These are phyloP conservation scores for Microctonus brassicae DNA, from an alignment of 2,888 invertebrate species.

Conservation along the genomic window DNA sequence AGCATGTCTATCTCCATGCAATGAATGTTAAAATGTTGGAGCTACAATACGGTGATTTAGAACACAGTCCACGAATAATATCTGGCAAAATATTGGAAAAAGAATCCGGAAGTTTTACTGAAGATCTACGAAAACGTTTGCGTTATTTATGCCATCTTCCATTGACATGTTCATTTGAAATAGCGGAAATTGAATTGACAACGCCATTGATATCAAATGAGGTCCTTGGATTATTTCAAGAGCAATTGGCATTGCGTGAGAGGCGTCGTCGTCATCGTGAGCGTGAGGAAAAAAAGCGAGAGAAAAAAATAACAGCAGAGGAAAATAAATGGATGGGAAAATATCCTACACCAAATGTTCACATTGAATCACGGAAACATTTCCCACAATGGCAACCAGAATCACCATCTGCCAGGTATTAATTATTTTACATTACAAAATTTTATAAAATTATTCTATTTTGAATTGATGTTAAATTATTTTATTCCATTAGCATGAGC, in stretches of 20 bases:
- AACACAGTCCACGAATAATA: conserved; percentile 81
- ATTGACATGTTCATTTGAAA: conserved; percentile 88
- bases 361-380: conserved; percentile 77
- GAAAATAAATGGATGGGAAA: conserved; percentile 81
- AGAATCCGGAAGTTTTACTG: conserved; percentile 87
- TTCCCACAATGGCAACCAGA: conserved; percentile 71
- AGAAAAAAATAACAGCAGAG: conserved; percentile 81
- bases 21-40: conserved; percentile 92
- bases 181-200: conserved; percentile 87
- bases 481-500: conserved; percentile 42
- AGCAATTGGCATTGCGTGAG: conserved; percentile 81
- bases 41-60: conserved; percentile 86
- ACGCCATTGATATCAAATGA: conserved; percentile 79
- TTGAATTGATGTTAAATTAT: neutral
- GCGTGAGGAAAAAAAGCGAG: conserved; percentile 84
- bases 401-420: conserved; percentile 55
- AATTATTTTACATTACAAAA: neutral
- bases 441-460: neutral
- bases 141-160: conserved; percentile 90
- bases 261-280: conserved; percentile 79
- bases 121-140: conserved; percentile 82
- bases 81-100: conserved; percentile 87
- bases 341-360: conserved; percentile 74
- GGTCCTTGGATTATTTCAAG: conserved; percentile 80
- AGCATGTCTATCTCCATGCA: conserved; percentile 91